phyloP scores from a whole-genome alignment of 1,140 invertebrate species.

The Drosophila truncata region DNA sequence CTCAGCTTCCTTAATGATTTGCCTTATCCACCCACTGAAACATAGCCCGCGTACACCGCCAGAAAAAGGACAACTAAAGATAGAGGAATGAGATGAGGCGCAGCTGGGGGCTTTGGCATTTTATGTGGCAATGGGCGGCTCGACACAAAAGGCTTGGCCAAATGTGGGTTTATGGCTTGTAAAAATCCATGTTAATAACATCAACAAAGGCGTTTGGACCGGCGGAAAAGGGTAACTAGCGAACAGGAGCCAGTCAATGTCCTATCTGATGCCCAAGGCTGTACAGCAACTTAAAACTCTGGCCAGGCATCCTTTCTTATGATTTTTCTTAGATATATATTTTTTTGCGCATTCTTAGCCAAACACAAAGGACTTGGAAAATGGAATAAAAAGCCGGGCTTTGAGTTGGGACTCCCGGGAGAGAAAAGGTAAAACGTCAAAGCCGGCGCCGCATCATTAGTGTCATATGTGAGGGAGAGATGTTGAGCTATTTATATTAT shows the following conservation, averaged over 20 bases:
- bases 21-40: conserved; percentile 11
- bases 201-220: conserved; percentile 63
- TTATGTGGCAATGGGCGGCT: conserved; percentile 58
- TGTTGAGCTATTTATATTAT: conserved; percentile 71
- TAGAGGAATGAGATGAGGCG: conserved; percentile 13
- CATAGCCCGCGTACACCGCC: not conserved
- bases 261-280: conserved; percentile 58
- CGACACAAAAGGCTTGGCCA: conserved; percentile 76
- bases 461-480: conserved; percentile 59
- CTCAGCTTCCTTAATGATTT: not conserved
- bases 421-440: conserved; percentile 64
- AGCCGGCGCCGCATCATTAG: conserved; percentile 70
- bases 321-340: not conserved
- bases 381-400: conserved; percentile 15
- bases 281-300: conserved; percentile 55
- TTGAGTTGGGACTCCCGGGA: conserved; percentile 12
- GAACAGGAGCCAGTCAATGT: conserved; percentile 41
- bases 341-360: conserved; percentile 24
- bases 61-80: conserved; percentile 28
- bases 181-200: conserved; percentile 84
- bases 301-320: conserved; percentile 24
- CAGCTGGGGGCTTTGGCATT: conserved; percentile 63
- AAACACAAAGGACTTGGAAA: conserved; percentile 23
- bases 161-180: conserved; percentile 83
- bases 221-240: conserved; percentile 74